Evolutionary conservation across 2,797 vertebrate genomes (phyloP).

Genomic region (Lutjanus argentimaculatus): DNA sequence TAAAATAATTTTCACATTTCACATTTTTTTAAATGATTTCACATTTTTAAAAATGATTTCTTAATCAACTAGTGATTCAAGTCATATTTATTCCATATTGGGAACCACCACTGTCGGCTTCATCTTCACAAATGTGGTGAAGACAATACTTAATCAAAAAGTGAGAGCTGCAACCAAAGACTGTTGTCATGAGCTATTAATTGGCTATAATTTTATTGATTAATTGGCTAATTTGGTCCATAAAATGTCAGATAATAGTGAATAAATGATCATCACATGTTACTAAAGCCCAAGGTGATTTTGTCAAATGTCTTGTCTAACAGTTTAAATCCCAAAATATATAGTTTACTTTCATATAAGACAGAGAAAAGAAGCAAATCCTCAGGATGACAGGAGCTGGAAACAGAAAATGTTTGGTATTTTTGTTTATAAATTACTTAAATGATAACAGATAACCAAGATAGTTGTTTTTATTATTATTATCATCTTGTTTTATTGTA

Average conservation of each 20-base stretch:
- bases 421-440: not conserved
- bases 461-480: not conserved
- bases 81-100: too few relatives aligned
- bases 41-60: not conserved
- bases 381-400: not conserved
- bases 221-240: too few relatives aligned
- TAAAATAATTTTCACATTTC: not conserved
- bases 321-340: not conserved
- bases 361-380: too few relatives aligned
- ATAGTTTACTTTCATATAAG: too few relatives aligned
- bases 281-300: too few relatives aligned
- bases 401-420: not conserved
- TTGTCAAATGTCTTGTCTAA: not conserved
- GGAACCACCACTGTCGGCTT: not conserved
- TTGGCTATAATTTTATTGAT: too few relatives aligned
- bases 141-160: not conserved
- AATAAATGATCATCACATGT: too few relatives aligned
- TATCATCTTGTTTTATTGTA: too few relatives aligned
- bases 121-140: not conserved
- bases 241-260: too few relatives aligned
- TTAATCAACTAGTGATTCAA: not conserved
- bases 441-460: not conserved
- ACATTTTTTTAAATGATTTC: too few relatives aligned
- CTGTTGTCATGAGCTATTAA: not conserved
- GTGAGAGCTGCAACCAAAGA: not conserved